Conservation (phyloP, 1,140 invertebrate genomes). For the Phenacoccus solenopsis region DNA sequence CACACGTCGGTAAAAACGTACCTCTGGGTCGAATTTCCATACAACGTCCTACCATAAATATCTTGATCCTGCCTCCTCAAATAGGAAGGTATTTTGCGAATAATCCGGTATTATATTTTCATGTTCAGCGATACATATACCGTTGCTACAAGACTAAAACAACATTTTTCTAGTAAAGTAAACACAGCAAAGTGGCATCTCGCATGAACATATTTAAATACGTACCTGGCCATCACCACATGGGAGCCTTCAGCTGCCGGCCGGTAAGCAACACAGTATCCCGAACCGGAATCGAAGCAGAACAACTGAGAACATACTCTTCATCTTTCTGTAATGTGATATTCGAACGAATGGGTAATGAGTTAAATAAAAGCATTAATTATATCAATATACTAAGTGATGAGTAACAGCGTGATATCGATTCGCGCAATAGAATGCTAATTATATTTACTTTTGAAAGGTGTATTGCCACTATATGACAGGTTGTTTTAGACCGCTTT, state of each 20-base stretch:
- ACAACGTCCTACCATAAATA: slow-evolving; percentile 18
- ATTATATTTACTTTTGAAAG: too few relatives aligned
- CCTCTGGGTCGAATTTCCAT: slow-evolving; percentile 1
- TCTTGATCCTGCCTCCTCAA: slow-evolving; percentile 38
- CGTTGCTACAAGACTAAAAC: slow-evolving; percentile 81
- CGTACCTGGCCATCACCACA: slow-evolving; percentile 85
- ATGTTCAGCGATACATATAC: slow-evolving; percentile 76
- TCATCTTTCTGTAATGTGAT: slow-evolving; percentile 62
- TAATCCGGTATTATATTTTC: slow-evolving; percentile 91
- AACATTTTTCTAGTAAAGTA: too few relatives aligned
- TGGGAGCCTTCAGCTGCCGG: slow-evolving; percentile 87
- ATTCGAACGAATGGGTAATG: neutral
- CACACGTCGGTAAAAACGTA: neutral
- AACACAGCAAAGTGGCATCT: too few relatives aligned
- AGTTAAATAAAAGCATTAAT: too few relatives aligned
- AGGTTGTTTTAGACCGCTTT: too few relatives aligned
- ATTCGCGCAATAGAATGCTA: too few relatives aligned
- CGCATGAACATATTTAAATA: neutral
- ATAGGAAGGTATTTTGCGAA: slow-evolving; percentile 69
- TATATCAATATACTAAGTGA: too few relatives aligned
- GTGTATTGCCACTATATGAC: too few relatives aligned
- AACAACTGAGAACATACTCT: slow-evolving; percentile 89
- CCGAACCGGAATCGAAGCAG: slow-evolving; percentile 85
- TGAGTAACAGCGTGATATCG: too few relatives aligned
- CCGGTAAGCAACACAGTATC: slow-evolving; percentile 88